Base-by-base conservation (phyloP, 2,888 invertebrate species). In the Drosophila aldrichi region DNA sequence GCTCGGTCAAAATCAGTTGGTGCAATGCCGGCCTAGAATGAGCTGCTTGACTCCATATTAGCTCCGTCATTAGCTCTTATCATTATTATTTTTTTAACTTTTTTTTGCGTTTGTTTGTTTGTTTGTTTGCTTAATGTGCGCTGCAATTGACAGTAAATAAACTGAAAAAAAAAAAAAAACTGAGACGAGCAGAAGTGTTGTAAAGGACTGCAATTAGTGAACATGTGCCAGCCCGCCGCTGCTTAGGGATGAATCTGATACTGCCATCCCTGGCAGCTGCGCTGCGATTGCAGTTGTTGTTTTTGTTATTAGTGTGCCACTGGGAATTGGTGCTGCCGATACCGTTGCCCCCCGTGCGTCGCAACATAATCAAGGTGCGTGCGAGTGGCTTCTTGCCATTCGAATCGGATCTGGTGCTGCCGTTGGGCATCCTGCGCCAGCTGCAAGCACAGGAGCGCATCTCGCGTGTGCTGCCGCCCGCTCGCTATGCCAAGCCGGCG, bases 11-110 rank as follows among this genome's bases (percentile, higher is more conserved):
- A 69, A 48, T 84, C 87, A 84, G 84, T 84, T 88, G 89, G 66
- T 84, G 89, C 87, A 88, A 79, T 81, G 70, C 89, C 74, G 74
- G 81, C 83, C 72, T 75, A 82, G 88, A 88, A 85, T 61, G 72
- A 74, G 77, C 85, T 88, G 74, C 68, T 70, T 41, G 43, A 61
- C 62, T 82, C 64, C 62, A 60, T 59, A 52, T 57, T 52, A 59
- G 44, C 64, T 55, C 44, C 7, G 48, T 20, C 43, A 10, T 16
- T 16, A 51, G 32, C 20, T 25, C 25, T 25, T 22, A 59, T 54
- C 36, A 2, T 22, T 2, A 49, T 64, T 59, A 58, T 29, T 62
- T 60, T 48, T 22, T 54, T 49, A 12, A 22, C 10, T 29, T 54
- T 40, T 22, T 38, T 52, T 22, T 52, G 9, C 14, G 6, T 51